phyloP scores from a whole-genome alignment of 2,113 vertebrate genomes.

The Ahaetulla prasina region DNA sequence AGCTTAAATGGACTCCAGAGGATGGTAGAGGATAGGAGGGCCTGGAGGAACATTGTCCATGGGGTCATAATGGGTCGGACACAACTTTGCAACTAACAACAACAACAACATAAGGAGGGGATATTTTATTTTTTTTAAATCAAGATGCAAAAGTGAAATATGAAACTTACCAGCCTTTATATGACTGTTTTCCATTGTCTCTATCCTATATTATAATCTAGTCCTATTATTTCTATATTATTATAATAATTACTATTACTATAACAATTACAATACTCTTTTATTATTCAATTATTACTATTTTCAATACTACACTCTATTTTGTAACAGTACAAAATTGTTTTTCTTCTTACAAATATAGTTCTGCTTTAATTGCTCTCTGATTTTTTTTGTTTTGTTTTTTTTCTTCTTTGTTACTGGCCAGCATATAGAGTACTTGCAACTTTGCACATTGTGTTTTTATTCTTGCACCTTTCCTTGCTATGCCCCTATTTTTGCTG shows the following conservation, averaged over 20 bases:
- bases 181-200: background rate
- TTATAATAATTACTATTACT: background rate
- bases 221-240: background rate
- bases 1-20: too few relatives aligned
- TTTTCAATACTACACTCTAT: background rate
- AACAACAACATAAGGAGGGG: too few relatives aligned
- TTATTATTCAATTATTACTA: background rate
- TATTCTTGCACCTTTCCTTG: background rate
- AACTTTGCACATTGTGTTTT: background rate
- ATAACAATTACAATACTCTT: background rate
- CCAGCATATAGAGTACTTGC: background rate
- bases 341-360: background rate
- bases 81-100: too few relatives aligned
- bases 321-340: background rate
- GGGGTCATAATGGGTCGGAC: too few relatives aligned
- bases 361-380: background rate
- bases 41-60: too few relatives aligned
- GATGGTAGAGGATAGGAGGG: too few relatives aligned
- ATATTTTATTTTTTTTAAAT: background rate
- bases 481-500: background rate
- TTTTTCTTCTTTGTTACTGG: background rate
- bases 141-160: background rate
- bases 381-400: background rate
- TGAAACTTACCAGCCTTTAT: background rate
- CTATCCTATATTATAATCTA: background rate